Conservation (phyloP, 2,113 vertebrate species). For the Prolemur simus region DNA sequence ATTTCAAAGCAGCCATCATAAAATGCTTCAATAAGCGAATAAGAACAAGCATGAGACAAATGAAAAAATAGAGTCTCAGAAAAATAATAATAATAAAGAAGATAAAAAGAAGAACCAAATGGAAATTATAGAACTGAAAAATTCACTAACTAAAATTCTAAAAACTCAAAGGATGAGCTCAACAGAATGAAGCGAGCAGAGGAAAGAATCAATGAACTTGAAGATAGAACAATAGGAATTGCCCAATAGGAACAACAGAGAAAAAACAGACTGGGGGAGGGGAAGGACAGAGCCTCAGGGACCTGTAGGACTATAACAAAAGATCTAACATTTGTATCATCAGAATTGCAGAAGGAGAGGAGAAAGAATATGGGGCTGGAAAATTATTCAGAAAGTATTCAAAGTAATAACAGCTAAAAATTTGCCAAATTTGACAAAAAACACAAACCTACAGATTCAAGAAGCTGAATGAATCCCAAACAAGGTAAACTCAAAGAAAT, state of each 20-base stretch:
- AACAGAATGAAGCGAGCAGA: neutral
- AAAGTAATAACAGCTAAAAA: neutral
- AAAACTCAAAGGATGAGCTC: neutral
- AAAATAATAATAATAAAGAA: neutral
- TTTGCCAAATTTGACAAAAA: slow-evolving; percentile 16
- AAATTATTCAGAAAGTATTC: neutral
- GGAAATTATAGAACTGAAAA: slow-evolving; percentile 22
- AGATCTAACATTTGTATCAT: neutral
- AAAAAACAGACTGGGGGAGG: neutral
- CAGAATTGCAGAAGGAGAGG: neutral
- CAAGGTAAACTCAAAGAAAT: neutral
- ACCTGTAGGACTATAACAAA: neutral
- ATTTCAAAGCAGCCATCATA: neutral
- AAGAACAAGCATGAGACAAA: neutral
- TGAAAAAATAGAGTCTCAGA: neutral
- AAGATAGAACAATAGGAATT: neutral
- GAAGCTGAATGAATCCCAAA: neutral
- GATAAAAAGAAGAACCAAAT: neutral
- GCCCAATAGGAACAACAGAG: neutral
- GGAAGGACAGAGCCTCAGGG: neutral
- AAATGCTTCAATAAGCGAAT: neutral
- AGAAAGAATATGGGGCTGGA: neutral
- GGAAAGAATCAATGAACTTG: neutral
- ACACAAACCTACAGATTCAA: neutral
- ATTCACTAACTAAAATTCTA: neutral